phyloP scores from a whole-genome alignment of 23 tunicate species.

The Trididemnum clinides region DNA sequence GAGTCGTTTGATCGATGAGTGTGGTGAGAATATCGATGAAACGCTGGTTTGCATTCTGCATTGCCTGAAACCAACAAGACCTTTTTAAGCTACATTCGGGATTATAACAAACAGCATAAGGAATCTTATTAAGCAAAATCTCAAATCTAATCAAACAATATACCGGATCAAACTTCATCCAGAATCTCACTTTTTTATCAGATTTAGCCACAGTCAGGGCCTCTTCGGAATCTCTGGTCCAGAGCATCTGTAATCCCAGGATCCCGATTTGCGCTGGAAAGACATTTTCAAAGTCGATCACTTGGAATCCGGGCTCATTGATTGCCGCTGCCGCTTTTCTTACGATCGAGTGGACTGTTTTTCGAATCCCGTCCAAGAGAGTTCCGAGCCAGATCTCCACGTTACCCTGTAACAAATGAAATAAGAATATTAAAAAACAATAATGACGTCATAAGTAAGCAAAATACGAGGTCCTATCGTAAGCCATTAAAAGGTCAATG shows the following conservation, averaged over 20 bases:
- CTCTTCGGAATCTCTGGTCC: conserved; percentile 89
- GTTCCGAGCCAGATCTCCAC: conserved; percentile 88
- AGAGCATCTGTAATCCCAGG: conserved; percentile 83
- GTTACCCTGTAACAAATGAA: conserved; percentile 78
- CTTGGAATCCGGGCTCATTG: conserved; percentile 72
- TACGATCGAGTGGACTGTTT: conserved; percentile 76
- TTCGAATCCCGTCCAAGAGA: conserved; percentile 48
- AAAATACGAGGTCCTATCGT: too few relatives aligned
- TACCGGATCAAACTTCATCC: too few relatives aligned
- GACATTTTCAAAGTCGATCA: conserved; percentile 81
- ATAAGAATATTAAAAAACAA: too few relatives aligned
- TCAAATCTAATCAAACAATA: too few relatives aligned
- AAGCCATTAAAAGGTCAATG: too few relatives aligned
- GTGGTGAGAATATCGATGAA: conserved; percentile 78
- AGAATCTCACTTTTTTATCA: conserved; percentile 54
- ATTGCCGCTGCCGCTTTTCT: conserved; percentile 62
- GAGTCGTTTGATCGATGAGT: conserved; percentile 85
- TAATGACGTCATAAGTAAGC: too few relatives aligned
- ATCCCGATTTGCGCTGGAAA: conserved; percentile 86
- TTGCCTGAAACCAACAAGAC: too few relatives aligned
- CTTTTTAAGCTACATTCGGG: too few relatives aligned
- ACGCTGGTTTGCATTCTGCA: conserved; percentile 80
- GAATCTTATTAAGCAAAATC: too few relatives aligned
- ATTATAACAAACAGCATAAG: too few relatives aligned
- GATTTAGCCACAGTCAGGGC: conserved; percentile 71